Percentiles rank a stretch among this genome's conserved stretches.
phyloP scores from a whole-genome alignment of 2,113 vertebrate species.

The Emberiza fucata region DNA sequence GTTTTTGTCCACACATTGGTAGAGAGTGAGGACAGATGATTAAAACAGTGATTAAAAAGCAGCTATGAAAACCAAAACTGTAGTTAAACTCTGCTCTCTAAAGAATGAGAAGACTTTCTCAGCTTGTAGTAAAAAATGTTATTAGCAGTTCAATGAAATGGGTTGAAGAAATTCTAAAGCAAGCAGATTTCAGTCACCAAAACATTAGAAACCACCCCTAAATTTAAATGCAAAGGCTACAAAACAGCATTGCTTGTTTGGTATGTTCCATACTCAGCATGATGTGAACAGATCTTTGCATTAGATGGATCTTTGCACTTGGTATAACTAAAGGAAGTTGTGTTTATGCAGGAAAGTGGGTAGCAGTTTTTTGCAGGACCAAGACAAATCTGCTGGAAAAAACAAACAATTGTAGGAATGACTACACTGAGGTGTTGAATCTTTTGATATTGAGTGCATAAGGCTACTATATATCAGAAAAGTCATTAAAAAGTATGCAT shows the following conservation, averaged over 20 bases:
- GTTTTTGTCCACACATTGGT: background rate
- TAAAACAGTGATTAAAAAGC: background rate
- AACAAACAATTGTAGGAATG: background rate
- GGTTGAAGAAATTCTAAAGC: background rate
- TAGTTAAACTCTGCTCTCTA: background rate
- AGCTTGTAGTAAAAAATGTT: background rate
- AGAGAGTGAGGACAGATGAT: background rate
- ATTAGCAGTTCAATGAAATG: background rate
- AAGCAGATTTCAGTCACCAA: background rate
- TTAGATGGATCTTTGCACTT: background rate
- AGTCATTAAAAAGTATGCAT: background rate
- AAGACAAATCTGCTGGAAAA: background rate
- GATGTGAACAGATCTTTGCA: background rate
- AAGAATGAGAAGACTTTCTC: background rate
- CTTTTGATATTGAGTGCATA: background rate
- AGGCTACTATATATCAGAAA: background rate
- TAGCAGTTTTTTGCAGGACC: background rate
- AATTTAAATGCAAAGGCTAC: background rate
- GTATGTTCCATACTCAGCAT: background rate
- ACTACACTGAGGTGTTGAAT: background rate
- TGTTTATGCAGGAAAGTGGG: background rate
- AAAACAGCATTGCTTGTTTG: background rate
- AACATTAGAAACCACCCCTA: background rate
- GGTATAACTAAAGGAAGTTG: background rate
- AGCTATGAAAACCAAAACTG: background rate